A percentile compares a stretch with the other conserved stretches of the same genome.
phyloP scores from a whole-genome alignment of 2,888 invertebrate species.

The Rambutsinella grinnellia region DNA sequence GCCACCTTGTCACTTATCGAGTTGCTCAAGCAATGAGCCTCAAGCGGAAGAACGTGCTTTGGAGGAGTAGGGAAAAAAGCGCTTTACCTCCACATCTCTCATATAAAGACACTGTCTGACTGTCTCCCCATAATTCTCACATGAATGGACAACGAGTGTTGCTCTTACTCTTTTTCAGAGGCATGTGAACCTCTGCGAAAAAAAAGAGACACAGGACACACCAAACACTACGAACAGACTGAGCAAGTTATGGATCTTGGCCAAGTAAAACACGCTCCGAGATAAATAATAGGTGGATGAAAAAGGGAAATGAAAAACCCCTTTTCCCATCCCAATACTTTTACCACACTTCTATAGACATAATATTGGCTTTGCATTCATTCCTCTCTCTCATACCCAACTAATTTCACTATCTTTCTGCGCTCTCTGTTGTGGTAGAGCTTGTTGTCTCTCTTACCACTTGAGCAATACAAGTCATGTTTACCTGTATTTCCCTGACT shows the following conservation, averaged over 20 bases:
- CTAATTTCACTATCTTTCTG: constrained; percentile 1
- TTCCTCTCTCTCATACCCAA: constrained; percentile 6
- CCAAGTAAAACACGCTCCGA: constrained; percentile 4
- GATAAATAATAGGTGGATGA: not conserved
- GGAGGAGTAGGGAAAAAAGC: not conserved
- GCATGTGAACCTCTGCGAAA: not conserved
- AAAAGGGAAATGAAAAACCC: constrained; percentile 2
- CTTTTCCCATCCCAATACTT: constrained; percentile 6
- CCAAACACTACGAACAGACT: constrained; percentile 14
- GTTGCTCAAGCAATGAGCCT: not conserved
- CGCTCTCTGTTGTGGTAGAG: too few relatives aligned
- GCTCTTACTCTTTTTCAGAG: not conserved
- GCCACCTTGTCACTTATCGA: too few relatives aligned
- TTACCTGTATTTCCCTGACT: too few relatives aligned
- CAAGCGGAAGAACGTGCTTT: not conserved
- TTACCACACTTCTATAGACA: not conserved
- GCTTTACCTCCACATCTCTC: not conserved
- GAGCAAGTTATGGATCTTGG: constrained; percentile 8
- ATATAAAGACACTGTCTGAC: too few relatives aligned
- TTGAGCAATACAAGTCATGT: too few relatives aligned
- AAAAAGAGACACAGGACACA: constrained; percentile 10
- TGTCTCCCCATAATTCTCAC: too few relatives aligned
- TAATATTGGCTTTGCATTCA: constrained; percentile 1
- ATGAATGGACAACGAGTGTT: not conserved
- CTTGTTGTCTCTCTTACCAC: too few relatives aligned